A percentile compares a stretch with the other conserved stretches of the same genome.
Conservation (phyloP, 2,113 vertebrate species). For the Halichoeres trimaculatus region DNA sequence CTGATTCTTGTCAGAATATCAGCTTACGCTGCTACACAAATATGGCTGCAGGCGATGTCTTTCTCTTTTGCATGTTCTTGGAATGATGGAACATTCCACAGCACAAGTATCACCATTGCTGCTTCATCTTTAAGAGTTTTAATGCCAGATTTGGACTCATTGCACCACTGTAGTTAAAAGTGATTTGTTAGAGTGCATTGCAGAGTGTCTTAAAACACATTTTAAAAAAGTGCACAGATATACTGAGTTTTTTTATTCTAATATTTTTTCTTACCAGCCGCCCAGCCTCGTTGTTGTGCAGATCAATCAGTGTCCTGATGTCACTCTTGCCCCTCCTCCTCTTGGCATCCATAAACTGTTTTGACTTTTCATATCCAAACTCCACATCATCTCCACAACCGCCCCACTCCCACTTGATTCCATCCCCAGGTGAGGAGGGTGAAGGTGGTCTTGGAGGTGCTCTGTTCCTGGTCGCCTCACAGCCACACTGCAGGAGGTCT, state of each 20-base stretch:
- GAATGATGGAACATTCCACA: constrained; percentile 70
- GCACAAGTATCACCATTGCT: constrained; percentile 52
- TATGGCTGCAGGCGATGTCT: constrained; percentile 63
- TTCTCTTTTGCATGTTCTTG: constrained; percentile 53
- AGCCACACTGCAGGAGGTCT: constrained; percentile 95
- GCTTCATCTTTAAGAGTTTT: constrained; percentile 5
- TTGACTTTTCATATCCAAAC: constrained; percentile 96
- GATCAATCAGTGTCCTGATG: constrained; percentile 92
- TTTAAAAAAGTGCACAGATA: background rate
- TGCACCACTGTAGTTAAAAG: background rate
- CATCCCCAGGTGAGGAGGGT: constrained; percentile 72
- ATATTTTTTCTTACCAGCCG: constrained; percentile 83
- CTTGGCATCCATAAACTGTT: constrained; percentile 96
- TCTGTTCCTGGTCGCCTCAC: constrained; percentile 90
- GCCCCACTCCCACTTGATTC: constrained; percentile 96
- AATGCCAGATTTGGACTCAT: constrained; percentile 5
- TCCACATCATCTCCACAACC: constrained; percentile 97
- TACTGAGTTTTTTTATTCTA: background rate
- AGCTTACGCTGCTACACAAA: constrained; percentile 72
- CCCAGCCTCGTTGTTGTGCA: constrained; percentile 97
- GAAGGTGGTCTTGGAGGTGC: constrained; percentile 80
- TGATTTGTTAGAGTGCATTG: background rate
- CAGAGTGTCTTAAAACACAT: background rate
- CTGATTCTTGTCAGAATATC: constrained; percentile 81
- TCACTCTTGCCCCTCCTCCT: constrained; percentile 94